A percentile compares a stretch with the other conserved stretches of the same genome.
Evolutionary conservation across 2,797 vertebrate genomes (phyloP).

Genomic region (Geotrypetes seraphini): DNA sequence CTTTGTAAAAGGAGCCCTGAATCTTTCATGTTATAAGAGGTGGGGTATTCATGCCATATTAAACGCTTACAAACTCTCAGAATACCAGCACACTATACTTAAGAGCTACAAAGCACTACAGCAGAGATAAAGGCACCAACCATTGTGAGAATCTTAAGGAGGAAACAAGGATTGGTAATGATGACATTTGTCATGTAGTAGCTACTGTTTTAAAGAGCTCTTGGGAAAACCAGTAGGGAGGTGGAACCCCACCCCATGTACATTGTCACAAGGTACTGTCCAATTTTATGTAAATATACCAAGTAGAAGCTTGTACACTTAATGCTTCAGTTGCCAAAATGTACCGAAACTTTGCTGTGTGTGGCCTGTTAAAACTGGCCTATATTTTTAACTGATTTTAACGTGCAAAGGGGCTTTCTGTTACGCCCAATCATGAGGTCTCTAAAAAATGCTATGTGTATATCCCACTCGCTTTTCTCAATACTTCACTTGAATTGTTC

Average conservation of each 20-base stretch:
- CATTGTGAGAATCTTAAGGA: neutral
- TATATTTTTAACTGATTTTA: neutral
- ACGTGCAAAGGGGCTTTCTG: neutral
- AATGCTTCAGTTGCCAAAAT: neutral
- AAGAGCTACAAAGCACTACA: too few species aligned
- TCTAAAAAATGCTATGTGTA: constrained; percentile 25
- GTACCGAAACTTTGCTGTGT: constrained; percentile 3
- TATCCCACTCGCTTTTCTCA: constrained; percentile 19
- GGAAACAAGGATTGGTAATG: too few species aligned
- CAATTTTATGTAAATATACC: neutral
- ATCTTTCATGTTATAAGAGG: neutral
- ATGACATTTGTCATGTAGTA: too few species aligned
- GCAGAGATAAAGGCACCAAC: neutral
- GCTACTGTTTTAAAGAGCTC: neutral
- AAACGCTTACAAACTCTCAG: neutral
- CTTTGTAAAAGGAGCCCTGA: too few species aligned
- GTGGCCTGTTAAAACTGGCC: constrained; percentile 26
- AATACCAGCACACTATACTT: constrained; percentile 3
- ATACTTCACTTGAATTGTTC: constrained; percentile 20
- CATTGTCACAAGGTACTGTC: neutral
- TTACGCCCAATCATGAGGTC: too few species aligned
- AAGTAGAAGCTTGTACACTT: neutral
- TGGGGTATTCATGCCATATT: neutral
- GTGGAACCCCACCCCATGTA: neutral
- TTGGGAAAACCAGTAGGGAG: too few species aligned